Base-by-base conservation (phyloP, 1,140 invertebrate genomes). In the Drosophila watanabei region DNA sequence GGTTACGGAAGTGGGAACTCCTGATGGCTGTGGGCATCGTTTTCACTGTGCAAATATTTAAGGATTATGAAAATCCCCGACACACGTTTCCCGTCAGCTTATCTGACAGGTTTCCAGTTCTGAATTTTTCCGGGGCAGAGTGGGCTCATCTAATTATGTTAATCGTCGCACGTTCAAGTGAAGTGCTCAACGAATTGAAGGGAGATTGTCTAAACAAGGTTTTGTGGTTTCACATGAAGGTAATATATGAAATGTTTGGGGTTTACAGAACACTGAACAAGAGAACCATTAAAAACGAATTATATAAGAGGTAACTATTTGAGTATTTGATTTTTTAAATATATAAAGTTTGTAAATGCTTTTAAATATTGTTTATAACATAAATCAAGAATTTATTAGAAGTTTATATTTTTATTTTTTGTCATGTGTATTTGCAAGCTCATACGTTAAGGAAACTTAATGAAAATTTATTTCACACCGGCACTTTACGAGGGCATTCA, bases 11-110 rank as follows among this genome's bases (percentile, higher is more conserved):
- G 63, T 16, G 7, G 37, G 7, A 14, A 13, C 13, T 18, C 37
- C 49, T 20, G 48, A 35, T 61, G 61, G 46, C 28, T 59, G 28
- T 41, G 58, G 68, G 68, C 54, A 51, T 73, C 46, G 13, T 35
- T 69, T 58, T 78, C 51, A 70, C 28, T 79, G 58, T 56, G 64
- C 73, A 85, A 85, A 85, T 86, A 85, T 86, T 81, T 78, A 85
- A 69, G 46, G 56, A 78, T 86, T 75, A 59, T 72, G 79, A 4
- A 59, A 70, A 60, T 75, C 51, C 66, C 43, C 49, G 48, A 0
- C 66, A 58, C 66, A 58, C 39, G 39, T 32, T 73, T 48, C 35
- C 46, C 14, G 5, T 24, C 30, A 54, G 60, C 48, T 72, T 69
- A 80, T 62, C 54, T 58, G 66, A 54, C 71, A 80, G 59, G 72